Base-by-base conservation (phyloP, 1,140 invertebrate species). In the Cherax quadricarinatus region DNA sequence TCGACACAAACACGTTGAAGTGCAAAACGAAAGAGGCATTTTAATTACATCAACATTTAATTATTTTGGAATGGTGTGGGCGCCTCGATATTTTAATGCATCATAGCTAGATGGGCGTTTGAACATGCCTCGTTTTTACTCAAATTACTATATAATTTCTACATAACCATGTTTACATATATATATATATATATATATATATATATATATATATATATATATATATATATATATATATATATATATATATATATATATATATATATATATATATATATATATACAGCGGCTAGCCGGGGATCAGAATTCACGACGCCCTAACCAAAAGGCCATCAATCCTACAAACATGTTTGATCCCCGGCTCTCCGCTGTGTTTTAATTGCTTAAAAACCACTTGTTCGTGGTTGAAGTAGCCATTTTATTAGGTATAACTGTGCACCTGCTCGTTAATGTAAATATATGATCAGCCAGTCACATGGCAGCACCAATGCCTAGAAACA, bases 191-290 rank as follows among this genome's bases (percentile, higher is more conserved):
- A 70, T 70, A n/a, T 70, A 70, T n/a, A 70, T 70, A 70, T 70
- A 70, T 70, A 70, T 70, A 70, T 70, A 70, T 70, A 70, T 70
- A 70, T 70, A 70, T 70, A 70, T 70, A 70, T 70, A 12, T 66
- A 66, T 66, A 66, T 66, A 66, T 66, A 66, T 66, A 66, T 66
- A 66, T 66, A 66, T 66, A 66, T 66, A 66, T 66, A 66, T 66
- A 66, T 66, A 66, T 66, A 66, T 66, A 10, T 10, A 66, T 66
- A 66, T 66, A 10, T 18, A 10, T 10, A 66, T 18, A 66, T 18
- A 18, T 10, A 66, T 66, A 10, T 66, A 6, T 66, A 4, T n/a
- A n/a, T n/a, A n/a, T n/a, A n/a, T n/a, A n/a, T n/a, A n/a, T n/a
- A n/a, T n/a, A n/a, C n/a, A 2, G 30, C 53, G 53, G 14, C 14